Conservation (phyloP, 2,888 invertebrate genomes). For the Acrobasis repandana region DNA sequence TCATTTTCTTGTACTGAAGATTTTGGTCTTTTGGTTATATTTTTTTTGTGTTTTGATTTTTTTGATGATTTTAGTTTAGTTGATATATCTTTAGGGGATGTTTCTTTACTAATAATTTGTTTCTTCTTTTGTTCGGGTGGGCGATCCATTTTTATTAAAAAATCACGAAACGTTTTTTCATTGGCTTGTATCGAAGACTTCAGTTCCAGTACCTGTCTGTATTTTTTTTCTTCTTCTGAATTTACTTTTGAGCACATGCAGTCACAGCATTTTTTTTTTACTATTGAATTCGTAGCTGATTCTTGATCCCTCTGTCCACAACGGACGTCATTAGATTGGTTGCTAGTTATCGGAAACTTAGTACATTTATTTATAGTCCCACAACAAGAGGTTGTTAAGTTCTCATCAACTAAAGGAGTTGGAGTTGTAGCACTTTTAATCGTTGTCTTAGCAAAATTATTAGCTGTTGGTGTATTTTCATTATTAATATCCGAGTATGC, state of each 20-base stretch:
- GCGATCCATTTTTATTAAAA: neutral
- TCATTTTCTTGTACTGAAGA: slow-evolving; percentile 5
- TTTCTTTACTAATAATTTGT: neutral
- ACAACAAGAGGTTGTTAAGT: neutral
- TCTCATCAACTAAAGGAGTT: neutral
- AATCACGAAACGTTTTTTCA: slow-evolving; percentile 14
- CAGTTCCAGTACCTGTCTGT: neutral
- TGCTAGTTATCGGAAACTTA: neutral
- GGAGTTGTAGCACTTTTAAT: neutral
- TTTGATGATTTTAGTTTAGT: neutral
- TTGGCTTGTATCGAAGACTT: neutral
- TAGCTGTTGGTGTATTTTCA: neutral
- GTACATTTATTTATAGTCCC: neutral
- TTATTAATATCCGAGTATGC: neutral
- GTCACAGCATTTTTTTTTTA: neutral
- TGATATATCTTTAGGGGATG: neutral
- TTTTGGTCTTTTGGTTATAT: neutral
- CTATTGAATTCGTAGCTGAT: neutral
- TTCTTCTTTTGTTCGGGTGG: neutral
- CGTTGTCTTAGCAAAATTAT: neutral
- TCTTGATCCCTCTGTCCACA: neutral
- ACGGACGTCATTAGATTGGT: neutral
- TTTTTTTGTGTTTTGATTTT: neutral
- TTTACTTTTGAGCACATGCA: slow-evolving; percentile 6
- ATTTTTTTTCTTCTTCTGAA: neutral